Base-by-base conservation (phyloP, 2,797 vertebrate species). In the Centropyge bicolor region DNA sequence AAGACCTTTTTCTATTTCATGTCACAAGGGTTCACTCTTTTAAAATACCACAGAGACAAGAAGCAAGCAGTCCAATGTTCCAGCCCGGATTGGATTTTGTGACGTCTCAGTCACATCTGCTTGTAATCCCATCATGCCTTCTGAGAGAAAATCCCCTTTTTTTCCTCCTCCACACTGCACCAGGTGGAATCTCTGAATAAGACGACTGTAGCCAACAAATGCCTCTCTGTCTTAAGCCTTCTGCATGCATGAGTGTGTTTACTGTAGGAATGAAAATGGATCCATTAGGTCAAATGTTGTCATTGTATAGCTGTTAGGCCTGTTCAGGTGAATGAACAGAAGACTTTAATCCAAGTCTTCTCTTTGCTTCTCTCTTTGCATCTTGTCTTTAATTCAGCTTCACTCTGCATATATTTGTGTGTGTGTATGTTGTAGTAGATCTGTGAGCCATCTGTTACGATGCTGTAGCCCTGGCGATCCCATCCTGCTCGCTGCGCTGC, bases 81-180 rank as follows among this genome's bases (percentile, higher is more conserved):
- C 60, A 19, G 70, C 61, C 74, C 60, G 60, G 71, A 82, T 76
- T 85, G 57, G 69, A 81, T 81, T 86, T 75, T 63, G 79, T 79
- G 82, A 88, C 36, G 61, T 75, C 80, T 82, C 77, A 49, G 79
- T 81, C 91, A 86, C 89, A 84, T 92, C 91, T 92, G 89, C 72
- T 82, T 89, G 85, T 92, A 92, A 93, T 92, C 88, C 80, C 74
- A 70, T 87, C 81, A 73, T 84, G 75, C 75, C 45, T 81, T 88
- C 70, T 70, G 65, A 75, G 68, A 84, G 81, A 86, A 85, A 88
- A 91, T 83, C 83, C 70, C 75, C 70, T 84, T 77, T 54, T 71
- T 63, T 52, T 75, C 70, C 87, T 83, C 76, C 80, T 90, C 70
- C 74, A 31, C 67, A 63, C 64, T 78, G 74, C 70, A 74, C 78